Base-by-base conservation (phyloP, 2,888 invertebrate species). In the Macropis europaea region DNA sequence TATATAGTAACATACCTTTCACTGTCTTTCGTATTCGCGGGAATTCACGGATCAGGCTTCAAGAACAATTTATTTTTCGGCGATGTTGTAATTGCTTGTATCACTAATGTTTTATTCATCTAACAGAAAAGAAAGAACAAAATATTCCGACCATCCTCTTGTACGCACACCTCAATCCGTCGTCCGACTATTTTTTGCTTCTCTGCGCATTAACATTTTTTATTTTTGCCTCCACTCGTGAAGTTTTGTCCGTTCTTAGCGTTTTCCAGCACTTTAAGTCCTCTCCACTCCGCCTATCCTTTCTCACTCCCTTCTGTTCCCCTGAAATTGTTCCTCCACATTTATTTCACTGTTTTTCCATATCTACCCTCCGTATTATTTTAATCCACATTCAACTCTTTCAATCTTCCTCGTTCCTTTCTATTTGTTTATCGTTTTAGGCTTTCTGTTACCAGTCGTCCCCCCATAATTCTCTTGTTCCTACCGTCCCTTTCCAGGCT, bases 381-480 rank as follows among this genome's bases (percentile, higher is more conserved):
- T 52, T 54, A 68, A 68, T 63, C 63, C 40, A 40, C 42, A 11
- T 54, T 48, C 53, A 26, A 32, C 9, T 19, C 13, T 36, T 3
- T n/a, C 38, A 28, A 56, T 15, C 26, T 15, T 15, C 9, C 2
- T 15, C 13, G 24, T 11, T 15, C 32, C 13, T 32, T 28, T 50
- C 54, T 30, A 13, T 43, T 38, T 47, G 40, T 42, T 63, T 40
- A 63, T 17, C 30, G 36, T 26, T 11, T 9, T 17, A 7, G 47
- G 36, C 43, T 6, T 43, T 34, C 43, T 1, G 28, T 57, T 34
- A 30, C 30, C 36, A 34, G 30, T 13, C 32, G 9, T 1, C 22
- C 36, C 5, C 24, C 2, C 38, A 2, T 15, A 34, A 30, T 24
- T 15, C 64, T 11, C n/a, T n/a, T n/a, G 22, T 24, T 19, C 6